Conservation (phyloP, 2,797 vertebrate species). For the Oophaga sylvatica region DNA sequence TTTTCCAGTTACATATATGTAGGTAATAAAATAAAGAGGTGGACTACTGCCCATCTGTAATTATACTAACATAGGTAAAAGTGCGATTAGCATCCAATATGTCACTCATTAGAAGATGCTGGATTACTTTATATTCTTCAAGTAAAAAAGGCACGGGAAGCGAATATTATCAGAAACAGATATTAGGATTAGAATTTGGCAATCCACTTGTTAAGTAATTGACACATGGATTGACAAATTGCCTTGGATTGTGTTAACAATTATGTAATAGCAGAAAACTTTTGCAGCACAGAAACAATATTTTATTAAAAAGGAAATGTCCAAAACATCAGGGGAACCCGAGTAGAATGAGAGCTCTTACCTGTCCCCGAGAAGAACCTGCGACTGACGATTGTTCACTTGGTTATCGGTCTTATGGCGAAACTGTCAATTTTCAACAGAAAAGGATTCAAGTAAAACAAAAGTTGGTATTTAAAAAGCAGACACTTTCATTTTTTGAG, state of each 20-base stretch:
- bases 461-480: neutral
- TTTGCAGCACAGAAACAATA: neutral
- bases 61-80: neutral
- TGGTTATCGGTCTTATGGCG: constrained; percentile 80
- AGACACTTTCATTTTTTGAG: neutral
- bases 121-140: neutral
- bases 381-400: constrained; percentile 80
- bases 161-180: neutral
- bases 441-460: neutral
- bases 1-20: neutral
- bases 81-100: neutral
- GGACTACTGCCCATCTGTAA: neutral
- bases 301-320: neutral
- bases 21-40: neutral
- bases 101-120: neutral
- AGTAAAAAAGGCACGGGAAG: neutral
- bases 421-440: constrained; percentile 71
- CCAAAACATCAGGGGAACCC: neutral
- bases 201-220: neutral
- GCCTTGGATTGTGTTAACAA: neutral
- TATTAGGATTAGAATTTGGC: too few relatives aligned
- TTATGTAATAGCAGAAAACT: neutral
- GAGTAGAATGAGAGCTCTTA: constrained; percentile 66
- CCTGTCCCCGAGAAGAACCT: constrained; percentile 80
- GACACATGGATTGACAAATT: neutral